Percentiles rank a stretch among this genome's conserved stretches.
These are phyloP conservation scores for Sesamia nonagrioides DNA, from an alignment of 1,140 invertebrate genomes.

Conservation along the genomic window DNA sequence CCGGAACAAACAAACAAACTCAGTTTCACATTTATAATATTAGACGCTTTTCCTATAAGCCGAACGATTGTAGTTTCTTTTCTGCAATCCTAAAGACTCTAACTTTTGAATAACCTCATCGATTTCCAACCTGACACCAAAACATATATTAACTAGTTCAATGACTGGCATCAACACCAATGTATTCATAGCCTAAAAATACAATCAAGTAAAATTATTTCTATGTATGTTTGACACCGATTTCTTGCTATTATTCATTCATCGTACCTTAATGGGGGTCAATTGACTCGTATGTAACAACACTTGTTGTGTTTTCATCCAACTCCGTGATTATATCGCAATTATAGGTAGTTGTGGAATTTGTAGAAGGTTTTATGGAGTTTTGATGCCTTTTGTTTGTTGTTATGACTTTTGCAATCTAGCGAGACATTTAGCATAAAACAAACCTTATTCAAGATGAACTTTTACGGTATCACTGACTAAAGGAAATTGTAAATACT, in stretches of 20 bases:
- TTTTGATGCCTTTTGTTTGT: slow-evolving; percentile 10
- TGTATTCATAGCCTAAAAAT: not conserved
- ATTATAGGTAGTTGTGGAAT: slow-evolving; percentile 6
- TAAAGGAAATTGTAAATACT: too few species aligned
- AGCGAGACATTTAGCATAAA: not conserved
- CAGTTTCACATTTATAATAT: too few species aligned
- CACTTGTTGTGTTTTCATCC: not conserved
- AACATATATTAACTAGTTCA: not conserved
- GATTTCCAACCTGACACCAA: not conserved
- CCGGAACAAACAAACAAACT: too few species aligned
- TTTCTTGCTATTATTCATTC: slow-evolving; percentile 1
- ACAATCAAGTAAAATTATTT: not conserved
- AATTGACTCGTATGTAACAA: not conserved
- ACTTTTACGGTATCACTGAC: too few species aligned
- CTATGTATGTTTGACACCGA: not conserved
- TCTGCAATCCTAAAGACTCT: too few species aligned
- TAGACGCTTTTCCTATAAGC: too few species aligned
- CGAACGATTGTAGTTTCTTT: too few species aligned
- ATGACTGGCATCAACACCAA: not conserved
- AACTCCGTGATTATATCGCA: slow-evolving; percentile 18
- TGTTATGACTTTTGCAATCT: not conserved
- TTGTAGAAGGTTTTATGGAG: not conserved
- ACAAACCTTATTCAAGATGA: too few species aligned
- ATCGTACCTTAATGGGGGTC: slow-evolving; percentile 13
- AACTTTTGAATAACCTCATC: too few species aligned